Base-by-base conservation (phyloP, 1,140 invertebrate genomes). In the Alviniconcha marisindica region DNA sequence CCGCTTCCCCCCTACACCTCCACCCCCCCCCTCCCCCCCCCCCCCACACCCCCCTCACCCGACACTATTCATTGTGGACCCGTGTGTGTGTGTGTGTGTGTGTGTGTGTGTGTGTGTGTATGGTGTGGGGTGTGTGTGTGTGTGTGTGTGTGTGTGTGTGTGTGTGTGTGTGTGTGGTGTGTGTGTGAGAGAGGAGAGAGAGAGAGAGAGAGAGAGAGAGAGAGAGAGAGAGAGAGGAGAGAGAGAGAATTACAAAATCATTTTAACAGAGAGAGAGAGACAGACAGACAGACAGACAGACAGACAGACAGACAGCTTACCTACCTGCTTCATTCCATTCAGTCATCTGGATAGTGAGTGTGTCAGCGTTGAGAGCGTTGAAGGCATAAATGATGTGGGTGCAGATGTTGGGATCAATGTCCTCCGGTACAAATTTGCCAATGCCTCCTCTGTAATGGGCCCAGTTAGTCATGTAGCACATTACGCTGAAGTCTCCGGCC, bases 401-500 rank as follows among this genome's bases (percentile, higher is more conserved):
- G 92, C 97, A 97, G 88, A 95, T 94, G 7, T 94, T 94, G 0
- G 95, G 95, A 40, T 96, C 95, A 2, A 97, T 92, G 78, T 95
- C 94, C 24, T 94, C 92, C 0, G 96, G 92, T 15, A 93, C 94
- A 87, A 96, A 95, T 33, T 82, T 86, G 14, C 82, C 86, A 14
- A n/a, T n/a, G 24, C 83, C 84, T 42, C 71, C 77, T 71, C 98
- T 94, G 91, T 98, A 98, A 81, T 96, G 95, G 0, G 97, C 97
- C 98, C 97, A 99, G 86, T 96, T 98, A 1, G 98, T 98, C 91
- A 98, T 95, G 91, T 99, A 99, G 91, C 98, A 99, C 44, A 48
- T 48, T 18, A 48, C 44, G 7, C 5, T 18, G 44, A 48, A 48
- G 44, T 48, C 44, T 48, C 44, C 44, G 18, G 7, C 44, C 18